A percentile compares a stretch with the other conserved stretches of the same genome.
Evolutionary conservation across 2,113 vertebrate species (phyloP).

Genomic region (Hippopotamus amphibius): DNA sequence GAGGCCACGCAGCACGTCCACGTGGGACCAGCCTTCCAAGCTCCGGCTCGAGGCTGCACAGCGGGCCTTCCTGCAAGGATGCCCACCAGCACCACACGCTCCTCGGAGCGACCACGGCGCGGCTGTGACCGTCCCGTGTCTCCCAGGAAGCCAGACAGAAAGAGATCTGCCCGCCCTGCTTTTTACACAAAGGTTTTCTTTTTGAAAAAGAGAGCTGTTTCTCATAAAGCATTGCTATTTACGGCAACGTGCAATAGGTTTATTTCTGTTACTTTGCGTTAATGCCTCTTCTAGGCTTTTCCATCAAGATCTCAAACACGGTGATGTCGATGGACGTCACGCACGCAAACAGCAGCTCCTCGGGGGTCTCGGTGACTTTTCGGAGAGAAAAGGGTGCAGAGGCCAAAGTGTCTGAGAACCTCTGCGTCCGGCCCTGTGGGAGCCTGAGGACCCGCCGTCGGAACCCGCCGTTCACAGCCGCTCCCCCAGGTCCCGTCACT

Average conservation of each 20-base stretch:
- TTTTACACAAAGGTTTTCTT: not conserved
- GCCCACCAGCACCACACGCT: accelerated
- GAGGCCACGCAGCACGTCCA: not conserved
- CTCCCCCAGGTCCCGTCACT: not conserved
- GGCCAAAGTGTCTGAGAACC: accelerated
- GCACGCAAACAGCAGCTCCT: not conserved
- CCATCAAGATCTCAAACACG: not conserved
- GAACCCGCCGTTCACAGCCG: accelerated
- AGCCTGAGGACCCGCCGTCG: not conserved
- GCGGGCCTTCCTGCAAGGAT: not conserved
- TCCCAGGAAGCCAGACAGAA: not conserved
- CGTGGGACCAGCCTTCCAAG: not conserved
- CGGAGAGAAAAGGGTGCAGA: not conserved
- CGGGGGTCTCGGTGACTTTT: not conserved
- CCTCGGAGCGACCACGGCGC: not conserved
- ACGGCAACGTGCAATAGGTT: too few species aligned
- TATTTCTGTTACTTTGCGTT: not conserved
- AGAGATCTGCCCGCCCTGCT: accelerated
- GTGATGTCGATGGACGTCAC: accelerated
- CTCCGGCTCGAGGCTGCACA: accelerated
- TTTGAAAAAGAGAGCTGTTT: not conserved
- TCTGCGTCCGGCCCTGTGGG: accelerated
- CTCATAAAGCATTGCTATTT: not conserved
- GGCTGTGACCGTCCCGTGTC: accelerated
- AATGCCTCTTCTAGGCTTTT: too few species aligned